These are phyloP conservation scores for Heterodera carotae DNA, from an alignment of 1,140 invertebrate genomes.

Conservation along the genomic window DNA sequence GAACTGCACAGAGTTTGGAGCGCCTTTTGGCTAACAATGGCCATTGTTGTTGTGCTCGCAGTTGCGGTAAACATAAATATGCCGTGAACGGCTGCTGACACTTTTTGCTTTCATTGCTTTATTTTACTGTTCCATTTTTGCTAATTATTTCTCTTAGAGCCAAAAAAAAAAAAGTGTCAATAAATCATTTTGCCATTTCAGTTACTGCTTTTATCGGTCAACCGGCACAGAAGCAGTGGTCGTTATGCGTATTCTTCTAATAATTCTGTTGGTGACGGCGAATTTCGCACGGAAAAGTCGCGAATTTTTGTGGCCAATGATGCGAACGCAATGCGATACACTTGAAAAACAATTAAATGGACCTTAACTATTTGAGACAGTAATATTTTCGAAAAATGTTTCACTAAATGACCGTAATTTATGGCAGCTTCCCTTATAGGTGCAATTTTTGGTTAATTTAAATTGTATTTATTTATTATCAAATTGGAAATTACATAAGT, in stretches of 20 bases:
- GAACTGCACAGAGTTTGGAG: constrained; percentile 25
- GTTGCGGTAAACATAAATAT: constrained; percentile 12
- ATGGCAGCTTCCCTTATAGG: no score
- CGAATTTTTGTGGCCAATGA: constrained; percentile 5
- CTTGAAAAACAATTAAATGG: not conserved
- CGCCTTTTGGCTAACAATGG: constrained; percentile 32
- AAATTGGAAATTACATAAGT: no score
- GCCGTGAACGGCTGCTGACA: no score
- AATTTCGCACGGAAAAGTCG: constrained; percentile 6
- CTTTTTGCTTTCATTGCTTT: no score
- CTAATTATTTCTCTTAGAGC: not conserved
- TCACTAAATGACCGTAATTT: not conserved
- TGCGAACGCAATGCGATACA: constrained; percentile 9
- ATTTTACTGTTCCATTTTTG: no score
- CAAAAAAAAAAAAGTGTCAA: no score
- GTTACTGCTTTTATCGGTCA: constrained; percentile 13
- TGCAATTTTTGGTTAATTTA: no score
- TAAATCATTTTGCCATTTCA: constrained; percentile 4
- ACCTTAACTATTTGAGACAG: not conserved
- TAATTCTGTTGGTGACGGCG: not conserved
- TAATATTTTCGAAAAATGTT: not conserved
- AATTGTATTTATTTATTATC: no score
- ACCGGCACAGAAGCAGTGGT: constrained; percentile 22
- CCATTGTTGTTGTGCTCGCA: constrained; percentile 14
- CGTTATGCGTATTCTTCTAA: constrained; percentile 17